Conservation (phyloP, 23 tunicate species). For the Trididemnum clinides region DNA sequence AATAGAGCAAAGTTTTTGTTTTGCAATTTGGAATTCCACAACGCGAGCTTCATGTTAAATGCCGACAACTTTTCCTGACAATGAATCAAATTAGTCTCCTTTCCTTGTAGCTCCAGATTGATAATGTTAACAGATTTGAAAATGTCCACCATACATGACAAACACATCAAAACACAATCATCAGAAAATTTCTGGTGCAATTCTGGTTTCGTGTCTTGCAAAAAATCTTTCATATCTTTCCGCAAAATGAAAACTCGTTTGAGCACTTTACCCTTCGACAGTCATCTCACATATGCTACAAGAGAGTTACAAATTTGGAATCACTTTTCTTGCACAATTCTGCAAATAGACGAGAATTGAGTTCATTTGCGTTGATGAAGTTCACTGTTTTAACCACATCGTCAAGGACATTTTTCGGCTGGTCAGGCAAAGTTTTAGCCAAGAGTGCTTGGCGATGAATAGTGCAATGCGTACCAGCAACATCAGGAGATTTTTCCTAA, state of each 20-base stretch:
- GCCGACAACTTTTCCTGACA: conserved; percentile 53
- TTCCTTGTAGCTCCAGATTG: conserved; percentile 59
- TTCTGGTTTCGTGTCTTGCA: conserved; percentile 47
- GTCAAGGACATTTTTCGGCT: conserved; percentile 31
- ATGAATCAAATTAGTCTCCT: conserved; percentile 33
- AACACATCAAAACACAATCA: conserved; percentile 42
- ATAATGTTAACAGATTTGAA: conserved; percentile 51
- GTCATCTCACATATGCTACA: conserved; percentile 49
- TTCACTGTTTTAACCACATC: conserved; percentile 52
- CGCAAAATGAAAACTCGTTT: conserved; percentile 37
- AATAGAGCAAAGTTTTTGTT: not conserved
- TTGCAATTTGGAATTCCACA: conserved; percentile 50
- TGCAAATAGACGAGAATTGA: conserved; percentile 46
- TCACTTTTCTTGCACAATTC: conserved; percentile 56
- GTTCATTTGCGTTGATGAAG: conserved; percentile 54
- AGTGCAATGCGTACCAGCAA: conserved; percentile 47
- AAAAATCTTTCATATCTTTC: conserved; percentile 25
- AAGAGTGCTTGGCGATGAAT: conserved; percentile 44
- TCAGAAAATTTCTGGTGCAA: conserved; percentile 41
- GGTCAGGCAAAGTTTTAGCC: conserved; percentile 40
- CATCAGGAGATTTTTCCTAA: conserved; percentile 48
- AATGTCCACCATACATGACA: conserved; percentile 60
- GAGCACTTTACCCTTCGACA: conserved; percentile 41
- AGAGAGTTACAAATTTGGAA: conserved; percentile 49
- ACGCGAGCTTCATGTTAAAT: conserved; percentile 41